Base-by-base conservation (phyloP, 2,888 invertebrate genomes). In the Tinea semifulvella region DNA sequence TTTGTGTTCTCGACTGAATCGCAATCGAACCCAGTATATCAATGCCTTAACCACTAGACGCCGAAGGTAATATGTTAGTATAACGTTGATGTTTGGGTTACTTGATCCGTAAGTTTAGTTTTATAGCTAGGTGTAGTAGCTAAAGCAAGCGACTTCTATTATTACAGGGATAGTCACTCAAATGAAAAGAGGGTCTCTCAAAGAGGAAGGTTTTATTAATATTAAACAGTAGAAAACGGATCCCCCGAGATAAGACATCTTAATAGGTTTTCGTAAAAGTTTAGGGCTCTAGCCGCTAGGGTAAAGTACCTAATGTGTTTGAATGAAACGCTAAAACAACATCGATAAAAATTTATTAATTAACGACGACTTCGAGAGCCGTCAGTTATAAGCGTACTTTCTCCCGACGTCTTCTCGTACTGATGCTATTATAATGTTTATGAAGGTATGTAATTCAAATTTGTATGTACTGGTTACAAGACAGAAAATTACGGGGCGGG, bases 291-390 rank as follows among this genome's bases (percentile, higher is more conserved):
- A n/a, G n/a, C 8, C 22, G 22, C 8, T 7, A 8, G 8, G 22
- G 22, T 22, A 22, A 22, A 22, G 22, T 22, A 8, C 2, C 2
- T 31, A 13, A 14, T 31, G 14, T 31, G 13, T 14, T 44, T 14
- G 58, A 68, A 61, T 54, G 64, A 72, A 69, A 68, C 50, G 48
- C 56, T n/a, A 11, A 52, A 54, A 56, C 62, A 80, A 80, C 80
- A 80, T 80, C 80, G 77, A 80, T 80, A 80, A 76, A 77, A 68
- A 70, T 77, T 77, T 76, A 77, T 79, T 77, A 74, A 73, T 71
- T 62, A 65, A 67, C 69, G 71, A 63, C 72, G 73, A 69, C 70
- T 14, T 60, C 19, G 68, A 62, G 61, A 61, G 65, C 59, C 72
- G 63, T 57, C 67, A 59, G 55, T 74, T 72, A 72, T 75, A 79